Percentiles rank a stretch among this genome's conserved stretches.
These are phyloP conservation scores for Antheraea pernyi DNA, from an alignment of 1,140 invertebrate genomes.

Conservation along the genomic window DNA sequence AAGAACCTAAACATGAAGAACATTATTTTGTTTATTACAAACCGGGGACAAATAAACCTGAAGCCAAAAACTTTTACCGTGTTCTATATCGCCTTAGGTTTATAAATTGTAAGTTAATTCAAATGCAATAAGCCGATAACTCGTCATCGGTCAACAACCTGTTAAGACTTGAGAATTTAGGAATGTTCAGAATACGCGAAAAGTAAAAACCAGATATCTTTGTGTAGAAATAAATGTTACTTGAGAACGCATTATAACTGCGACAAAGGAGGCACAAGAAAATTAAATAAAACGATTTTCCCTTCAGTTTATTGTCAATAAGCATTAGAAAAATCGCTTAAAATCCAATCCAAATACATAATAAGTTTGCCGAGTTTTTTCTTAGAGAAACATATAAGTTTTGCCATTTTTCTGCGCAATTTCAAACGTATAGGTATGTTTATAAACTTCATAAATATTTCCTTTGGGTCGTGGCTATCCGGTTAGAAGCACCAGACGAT, in stretches of 20 bases:
- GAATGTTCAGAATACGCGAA: too few species aligned
- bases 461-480: not conserved
- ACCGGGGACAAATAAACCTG: too few species aligned
- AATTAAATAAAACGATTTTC: not conserved
- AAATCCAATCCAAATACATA: slow-evolving; percentile 51
- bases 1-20: too few species aligned
- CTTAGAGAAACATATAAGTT: slow-evolving; percentile 29
- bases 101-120: too few species aligned
- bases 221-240: too few species aligned
- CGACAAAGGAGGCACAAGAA: not conserved
- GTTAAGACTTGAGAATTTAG: too few species aligned
- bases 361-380: slow-evolving; percentile 37
- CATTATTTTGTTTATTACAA: too few species aligned
- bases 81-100: too few species aligned
- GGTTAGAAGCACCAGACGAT: not conserved
- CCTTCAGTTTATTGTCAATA: not conserved
- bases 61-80: too few species aligned
- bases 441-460: slow-evolving; percentile 25
- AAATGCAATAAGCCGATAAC: too few species aligned
- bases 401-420: slow-evolving; percentile 27
- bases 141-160: too few species aligned
- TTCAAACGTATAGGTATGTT: slow-evolving; percentile 24
- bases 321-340: slow-evolving; percentile 33
- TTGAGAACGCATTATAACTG: not conserved
- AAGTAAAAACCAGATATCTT: too few species aligned